These are phyloP conservation scores for Thalassophryne amazonica DNA, from an alignment of 2,797 vertebrate species.

Conservation along the genomic window DNA sequence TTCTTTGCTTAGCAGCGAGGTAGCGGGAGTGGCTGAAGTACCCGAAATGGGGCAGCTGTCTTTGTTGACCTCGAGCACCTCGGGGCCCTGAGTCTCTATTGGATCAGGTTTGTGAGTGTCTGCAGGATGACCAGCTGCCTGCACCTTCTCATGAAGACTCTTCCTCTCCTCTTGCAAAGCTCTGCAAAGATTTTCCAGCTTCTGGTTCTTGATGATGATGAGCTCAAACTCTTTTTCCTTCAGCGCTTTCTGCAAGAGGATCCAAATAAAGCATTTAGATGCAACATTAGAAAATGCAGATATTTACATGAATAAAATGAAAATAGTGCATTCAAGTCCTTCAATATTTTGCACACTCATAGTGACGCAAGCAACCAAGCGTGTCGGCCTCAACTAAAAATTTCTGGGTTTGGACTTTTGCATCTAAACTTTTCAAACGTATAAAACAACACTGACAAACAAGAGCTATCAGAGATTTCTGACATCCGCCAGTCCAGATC, in stretches of 20 bases:
- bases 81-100: slow-evolving; percentile 24
- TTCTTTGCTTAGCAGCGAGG: slow-evolving; percentile 45
- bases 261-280: background rate
- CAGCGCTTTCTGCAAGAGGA: slow-evolving; percentile 84
- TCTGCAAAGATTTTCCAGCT: slow-evolving; percentile 93
- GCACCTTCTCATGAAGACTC: slow-evolving; percentile 84
- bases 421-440: no score
- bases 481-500: no score
- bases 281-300: no score
- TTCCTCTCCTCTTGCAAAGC: slow-evolving; percentile 95
- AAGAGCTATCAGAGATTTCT: no score
- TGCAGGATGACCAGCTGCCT: slow-evolving; percentile 63
- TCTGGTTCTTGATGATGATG: slow-evolving; percentile 88
- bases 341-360: no score
- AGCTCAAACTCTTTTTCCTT: slow-evolving; percentile 95
- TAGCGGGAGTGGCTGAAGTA: background rate
- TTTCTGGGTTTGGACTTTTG: no score
- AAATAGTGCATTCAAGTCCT: no score
- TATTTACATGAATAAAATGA: no score
- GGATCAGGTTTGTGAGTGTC: background rate
- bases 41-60: slow-evolving; percentile 5
- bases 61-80: slow-evolving; percentile 22
- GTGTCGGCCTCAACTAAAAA: no score
- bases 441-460: no score
- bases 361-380: no score